Evolutionary conservation across 2,797 vertebrate species (phyloP), one percentile per base, ranked within the genome.

Genomic region (Delichon dasypus): DNA sequence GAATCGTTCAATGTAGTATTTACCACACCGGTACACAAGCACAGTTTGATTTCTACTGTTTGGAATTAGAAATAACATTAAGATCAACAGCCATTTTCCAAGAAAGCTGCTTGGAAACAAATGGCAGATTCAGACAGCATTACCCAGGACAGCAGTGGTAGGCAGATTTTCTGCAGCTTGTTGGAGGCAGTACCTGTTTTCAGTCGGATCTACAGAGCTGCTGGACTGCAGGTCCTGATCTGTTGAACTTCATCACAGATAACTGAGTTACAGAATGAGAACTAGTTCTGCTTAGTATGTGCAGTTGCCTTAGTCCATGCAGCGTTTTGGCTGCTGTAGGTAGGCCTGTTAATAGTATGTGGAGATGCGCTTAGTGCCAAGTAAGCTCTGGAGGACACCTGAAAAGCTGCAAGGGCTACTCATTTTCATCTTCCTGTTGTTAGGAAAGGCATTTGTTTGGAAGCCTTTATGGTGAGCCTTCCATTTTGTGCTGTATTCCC

Each of bases 1-100:
- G 16, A 45, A 30, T 45, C 20, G 0, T 30, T 44, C 13, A 11
- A 23, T 73, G 11, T 23, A 7, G 2, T 5, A 12, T 16, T 60
- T 48, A 27, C 25, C 10, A 3, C 58, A 20, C 50, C 23, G 17
- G 1, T 22, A 10, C 13, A 34, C 34, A 40, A 47, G 22, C 50
- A n/a, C 2, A 1, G 6, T 16, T 17, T 30, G 26, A 26, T 7
- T 75, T 26, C 66, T 11, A 0, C 38, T 13, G 1, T 47, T 55
- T 40, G 34, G 68, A 89, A 54, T 64, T 1, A 36, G 4, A 22
- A 44, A 17, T 72, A 70, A 79, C 80, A 53, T 25, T 2, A 29
- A 38, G 11, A 51, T 47, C 9, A 25, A 8, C 74, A 44, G 2
- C 3, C 16, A 0, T 71, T 86, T 86, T 36, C 4, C 6, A 42